Conservation (phyloP, 2,888 invertebrate species). For the Orchestes rusci region DNA sequence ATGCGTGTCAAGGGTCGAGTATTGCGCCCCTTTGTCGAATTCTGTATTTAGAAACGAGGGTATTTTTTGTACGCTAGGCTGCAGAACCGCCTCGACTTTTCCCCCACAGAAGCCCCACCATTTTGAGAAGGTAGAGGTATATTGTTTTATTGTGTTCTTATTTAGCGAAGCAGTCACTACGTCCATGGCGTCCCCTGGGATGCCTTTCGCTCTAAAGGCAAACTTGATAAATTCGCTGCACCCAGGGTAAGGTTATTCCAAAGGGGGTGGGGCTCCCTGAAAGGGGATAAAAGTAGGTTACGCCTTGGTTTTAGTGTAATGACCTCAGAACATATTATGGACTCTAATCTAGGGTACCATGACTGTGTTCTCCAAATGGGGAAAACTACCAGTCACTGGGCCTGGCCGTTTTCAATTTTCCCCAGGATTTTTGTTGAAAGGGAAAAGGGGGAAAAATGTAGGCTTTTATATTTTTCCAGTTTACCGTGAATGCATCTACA, state of each 20-base stretch:
- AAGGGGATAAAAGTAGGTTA: constrained; percentile 6
- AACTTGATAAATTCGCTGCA: constrained; percentile 13
- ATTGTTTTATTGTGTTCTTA: constrained; percentile 20
- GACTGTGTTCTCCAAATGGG: constrained; percentile 3
- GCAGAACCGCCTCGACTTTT: not conserved
- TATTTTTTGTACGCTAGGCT: constrained; percentile 2
- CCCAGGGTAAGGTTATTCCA: constrained; percentile 14
- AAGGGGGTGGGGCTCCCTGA: too few relatives aligned
- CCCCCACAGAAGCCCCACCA: constrained; percentile 6
- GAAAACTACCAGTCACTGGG: constrained; percentile 3
- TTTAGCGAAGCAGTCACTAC: constrained; percentile 24
- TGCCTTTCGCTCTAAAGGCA: not conserved
- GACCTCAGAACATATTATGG: constrained; percentile 3
- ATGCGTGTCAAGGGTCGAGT: constrained; percentile 6
- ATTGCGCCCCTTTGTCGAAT: constrained; percentile 9
- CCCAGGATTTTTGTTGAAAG: constrained; percentile 3
- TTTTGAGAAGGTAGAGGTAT: not conserved
- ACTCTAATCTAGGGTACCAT: constrained; percentile 1
- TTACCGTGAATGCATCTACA: constrained; percentile 6
- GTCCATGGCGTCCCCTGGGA: constrained; percentile 4
- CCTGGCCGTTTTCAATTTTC: constrained; percentile 5
- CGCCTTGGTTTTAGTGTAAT: not conserved
- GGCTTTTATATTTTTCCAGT: constrained; percentile 2
- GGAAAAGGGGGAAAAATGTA: constrained; percentile 6
- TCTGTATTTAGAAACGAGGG: constrained; percentile 8